Base-by-base conservation (phyloP, 2,888 invertebrate species). In the Romanomermis culicivorax region DNA sequence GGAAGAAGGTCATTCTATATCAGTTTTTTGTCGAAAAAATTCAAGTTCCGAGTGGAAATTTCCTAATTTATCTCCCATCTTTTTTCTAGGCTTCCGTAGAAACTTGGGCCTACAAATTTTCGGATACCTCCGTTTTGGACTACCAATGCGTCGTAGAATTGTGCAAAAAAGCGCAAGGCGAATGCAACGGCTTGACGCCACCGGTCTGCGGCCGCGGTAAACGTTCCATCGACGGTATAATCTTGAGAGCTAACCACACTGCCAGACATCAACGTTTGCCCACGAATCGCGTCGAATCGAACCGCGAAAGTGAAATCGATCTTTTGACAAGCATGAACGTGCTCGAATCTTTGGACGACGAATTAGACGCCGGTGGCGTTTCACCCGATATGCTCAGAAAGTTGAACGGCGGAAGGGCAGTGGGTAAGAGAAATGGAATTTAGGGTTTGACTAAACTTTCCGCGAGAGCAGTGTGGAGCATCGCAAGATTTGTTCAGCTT, bases 101-200 rank as follows among this genome's bases (percentile, higher is more conserved):
- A 51, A 65, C 65, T 2, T 64, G 57, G 43, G 65, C 66, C 42
- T 65, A 66, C 58, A 66, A 66, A 52, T 65, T 66, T 58, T 63
- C 63, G 42, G 64, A 66, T 56, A 61, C 64, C 29, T 51, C 52
- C 27, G 62, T 64, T 17, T 59, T 65, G 20, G 65, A 66, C 59
- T 65, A 66, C 53, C 30, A 64, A 54, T 65, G 65, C 56, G 58
- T 64, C 17, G 56, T 66, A 4, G 65, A 65, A 55, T 54, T 65
- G 52, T 65, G 64, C 57, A 63, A 63, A 53, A 58, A 61, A 51
- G 55, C 56, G 26, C 55, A 56, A 26, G 62, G 62, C 26, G 65
- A 64, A 54, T 64, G 64, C 58, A 58, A 59, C n/a, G 65, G 62
- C 1, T 53, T 64, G 42, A 61, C 62, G 17, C 64, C 64, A 17